Conservation (phyloP, 1,140 invertebrate species). For the Ceratina calcarata region DNA sequence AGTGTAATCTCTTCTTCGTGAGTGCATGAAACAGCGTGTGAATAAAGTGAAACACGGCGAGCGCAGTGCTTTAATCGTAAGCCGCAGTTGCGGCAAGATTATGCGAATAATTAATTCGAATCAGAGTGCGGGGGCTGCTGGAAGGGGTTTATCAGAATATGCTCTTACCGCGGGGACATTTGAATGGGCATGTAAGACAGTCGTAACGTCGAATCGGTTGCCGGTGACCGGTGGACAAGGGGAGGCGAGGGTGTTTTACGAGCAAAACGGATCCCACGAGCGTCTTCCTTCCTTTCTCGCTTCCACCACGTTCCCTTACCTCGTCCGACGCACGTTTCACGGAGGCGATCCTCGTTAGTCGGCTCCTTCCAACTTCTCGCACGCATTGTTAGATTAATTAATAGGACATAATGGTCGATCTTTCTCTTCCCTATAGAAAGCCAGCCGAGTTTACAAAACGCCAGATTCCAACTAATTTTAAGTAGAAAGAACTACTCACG, state of each 20-base stretch:
- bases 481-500: too few relatives aligned
- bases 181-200: conserved; percentile 61
- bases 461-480: too few relatives aligned
- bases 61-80: conserved; percentile 48
- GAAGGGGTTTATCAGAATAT: conserved; percentile 59
- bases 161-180: conserved; percentile 64
- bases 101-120: conserved; percentile 74
- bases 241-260: conserved; percentile 62
- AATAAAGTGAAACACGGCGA: conserved; percentile 20
- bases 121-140: conserved; percentile 47
- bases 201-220: conserved; percentile 49
- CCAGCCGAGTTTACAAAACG: conserved; percentile 5
- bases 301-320: background rate
- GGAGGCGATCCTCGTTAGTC: conserved; percentile 55
- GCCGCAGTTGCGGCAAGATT: conserved; percentile 37
- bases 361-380: conserved; percentile 57
- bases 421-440: conserved; percentile 39
- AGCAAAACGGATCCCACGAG: conserved; percentile 51
- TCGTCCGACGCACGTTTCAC: conserved; percentile 6
- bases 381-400: conserved; percentile 67
- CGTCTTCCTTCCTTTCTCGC: background rate
- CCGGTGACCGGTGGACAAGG: conserved; percentile 15
- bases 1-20: background rate
- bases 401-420: conserved; percentile 61
- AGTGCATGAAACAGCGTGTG: background rate